Evolutionary conservation across 2,888 invertebrate species (phyloP).

Genomic region (Netelia inedita): DNA sequence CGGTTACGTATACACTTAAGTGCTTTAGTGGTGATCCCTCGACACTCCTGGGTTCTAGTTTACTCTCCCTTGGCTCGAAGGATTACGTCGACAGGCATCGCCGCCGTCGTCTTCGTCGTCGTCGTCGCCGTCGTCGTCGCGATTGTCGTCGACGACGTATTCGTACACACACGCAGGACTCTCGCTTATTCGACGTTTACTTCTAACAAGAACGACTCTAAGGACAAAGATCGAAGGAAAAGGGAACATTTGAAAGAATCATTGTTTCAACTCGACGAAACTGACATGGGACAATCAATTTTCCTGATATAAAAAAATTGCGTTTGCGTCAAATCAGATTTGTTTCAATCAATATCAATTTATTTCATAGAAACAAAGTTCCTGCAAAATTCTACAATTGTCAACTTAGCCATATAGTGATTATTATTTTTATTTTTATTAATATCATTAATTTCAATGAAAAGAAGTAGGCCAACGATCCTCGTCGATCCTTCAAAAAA

Average conservation of each 20-base stretch:
- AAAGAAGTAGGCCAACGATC: no score
- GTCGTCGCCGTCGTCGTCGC: conserved; percentile 24
- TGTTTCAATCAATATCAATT: no score
- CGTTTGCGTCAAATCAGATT: no score
- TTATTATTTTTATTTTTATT: no score
- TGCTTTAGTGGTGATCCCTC: conserved; percentile 44
- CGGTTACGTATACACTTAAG: conserved; percentile 62
- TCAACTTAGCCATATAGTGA: no score
- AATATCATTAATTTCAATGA: no score
- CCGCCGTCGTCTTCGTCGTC: conserved; percentile 41
- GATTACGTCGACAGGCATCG: conserved; percentile 52
- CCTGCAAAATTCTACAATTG: no score
- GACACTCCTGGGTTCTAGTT: conserved; percentile 23
- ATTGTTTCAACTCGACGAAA: not conserved
- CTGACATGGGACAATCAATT: not conserved
- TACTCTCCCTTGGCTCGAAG: conserved; percentile 24
- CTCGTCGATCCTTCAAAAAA: no score
- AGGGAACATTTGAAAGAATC: conserved; percentile 1
- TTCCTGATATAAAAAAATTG: no score
- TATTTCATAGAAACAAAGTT: no score
- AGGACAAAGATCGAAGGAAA: not conserved
- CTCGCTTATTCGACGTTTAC: conserved; percentile 53
- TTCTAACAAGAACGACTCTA: conserved; percentile 16
- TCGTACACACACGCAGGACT: conserved; percentile 19
- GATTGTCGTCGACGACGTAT: conserved; percentile 23